Conservation (phyloP, 2,113 vertebrate species). For the Psammodynastes pulverulentus region DNA sequence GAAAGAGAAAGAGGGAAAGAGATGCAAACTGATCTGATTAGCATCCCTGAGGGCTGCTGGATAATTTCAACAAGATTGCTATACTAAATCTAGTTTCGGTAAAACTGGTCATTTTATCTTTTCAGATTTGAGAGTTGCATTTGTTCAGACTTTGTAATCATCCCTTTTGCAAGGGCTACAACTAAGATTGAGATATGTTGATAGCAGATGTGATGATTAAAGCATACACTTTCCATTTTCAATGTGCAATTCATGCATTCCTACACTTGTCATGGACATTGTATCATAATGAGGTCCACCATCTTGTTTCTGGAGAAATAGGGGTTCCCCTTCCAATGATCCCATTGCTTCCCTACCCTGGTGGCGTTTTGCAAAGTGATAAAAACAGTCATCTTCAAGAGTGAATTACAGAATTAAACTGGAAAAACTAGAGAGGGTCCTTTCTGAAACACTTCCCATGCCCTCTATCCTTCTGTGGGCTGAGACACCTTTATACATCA, state of each 20-base stretch:
- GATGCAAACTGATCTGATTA: conserved; percentile 12
- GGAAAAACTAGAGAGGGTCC: neutral
- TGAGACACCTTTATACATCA: neutral
- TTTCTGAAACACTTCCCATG: neutral
- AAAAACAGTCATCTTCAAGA: neutral
- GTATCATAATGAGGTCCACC: neutral
- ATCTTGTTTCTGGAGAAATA: neutral
- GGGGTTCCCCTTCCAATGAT: neutral
- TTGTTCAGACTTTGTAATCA: conserved; percentile 9
- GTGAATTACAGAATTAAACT: neutral
- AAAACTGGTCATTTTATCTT: conserved; percentile 36
- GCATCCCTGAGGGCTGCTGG: neutral
- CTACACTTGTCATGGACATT: neutral
- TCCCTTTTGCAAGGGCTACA: neutral
- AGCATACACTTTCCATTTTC: conserved; percentile 7
- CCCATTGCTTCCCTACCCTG: neutral
- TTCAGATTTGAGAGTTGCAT: neutral
- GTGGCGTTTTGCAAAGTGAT: neutral
- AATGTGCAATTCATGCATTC: neutral
- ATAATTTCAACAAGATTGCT: conserved; percentile 20
- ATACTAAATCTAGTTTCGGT: conserved; percentile 19
- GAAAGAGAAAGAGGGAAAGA: neutral
- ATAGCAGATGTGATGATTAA: conserved; percentile 13
- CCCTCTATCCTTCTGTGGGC: neutral
- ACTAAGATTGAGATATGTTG: neutral